Percentiles rank a stretch among this genome's conserved stretches.
These are phyloP conservation scores for Eubasilissa regina DNA, from an alignment of 1,140 invertebrate genomes.

Conservation along the genomic window DNA sequence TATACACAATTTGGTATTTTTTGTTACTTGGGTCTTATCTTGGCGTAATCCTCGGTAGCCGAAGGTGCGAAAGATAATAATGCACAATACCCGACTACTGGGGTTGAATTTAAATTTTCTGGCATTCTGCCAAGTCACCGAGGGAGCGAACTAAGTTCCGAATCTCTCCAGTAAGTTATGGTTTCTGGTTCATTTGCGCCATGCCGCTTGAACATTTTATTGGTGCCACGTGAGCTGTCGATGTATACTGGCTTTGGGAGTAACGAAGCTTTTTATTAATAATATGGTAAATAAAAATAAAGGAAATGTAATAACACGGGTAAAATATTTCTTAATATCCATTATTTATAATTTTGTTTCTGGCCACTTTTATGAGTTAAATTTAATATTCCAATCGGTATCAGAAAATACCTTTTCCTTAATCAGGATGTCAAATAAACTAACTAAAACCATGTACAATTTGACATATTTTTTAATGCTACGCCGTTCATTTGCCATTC, in stretches of 20 bases:
- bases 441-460: too few relatives aligned
- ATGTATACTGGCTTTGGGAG: neutral
- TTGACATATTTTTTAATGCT: too few relatives aligned
- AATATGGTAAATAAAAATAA: too few relatives aligned
- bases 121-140: constrained; percentile 36
- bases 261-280: too few relatives aligned
- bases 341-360: too few relatives aligned
- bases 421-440: too few relatives aligned
- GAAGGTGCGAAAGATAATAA: constrained; percentile 51
- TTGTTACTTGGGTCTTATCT: constrained; percentile 36
- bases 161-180: constrained; percentile 28
- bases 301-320: too few relatives aligned
- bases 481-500: too few relatives aligned
- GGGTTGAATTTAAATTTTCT: constrained; percentile 48
- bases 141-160: neutral
- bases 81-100: constrained; percentile 11
- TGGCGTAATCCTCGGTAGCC: constrained; percentile 37
- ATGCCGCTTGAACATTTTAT: constrained; percentile 14
- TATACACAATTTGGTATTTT: constrained; percentile 23
- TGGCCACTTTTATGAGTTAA: too few relatives aligned
- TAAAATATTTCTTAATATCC: too few relatives aligned
- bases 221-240: neutral
- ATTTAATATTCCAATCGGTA: too few relatives aligned
- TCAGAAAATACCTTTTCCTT: too few relatives aligned
- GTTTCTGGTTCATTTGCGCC: constrained; percentile 30